Evolutionary conservation across 2,888 invertebrate genomes (phyloP).

Genomic region (Rhagium mordax): DNA sequence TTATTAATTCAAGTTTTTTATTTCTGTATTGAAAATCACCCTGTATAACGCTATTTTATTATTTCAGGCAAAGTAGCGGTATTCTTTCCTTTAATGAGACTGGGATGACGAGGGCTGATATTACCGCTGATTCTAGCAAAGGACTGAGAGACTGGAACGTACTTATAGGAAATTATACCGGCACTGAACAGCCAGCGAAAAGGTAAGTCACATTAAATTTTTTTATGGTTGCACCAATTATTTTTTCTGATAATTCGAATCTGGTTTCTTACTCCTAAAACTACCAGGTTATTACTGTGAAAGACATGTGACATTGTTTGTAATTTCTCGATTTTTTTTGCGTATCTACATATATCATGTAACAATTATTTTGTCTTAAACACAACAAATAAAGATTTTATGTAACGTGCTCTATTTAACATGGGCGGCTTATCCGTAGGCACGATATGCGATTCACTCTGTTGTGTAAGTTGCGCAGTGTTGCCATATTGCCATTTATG

Average conservation of each 20-base stretch:
- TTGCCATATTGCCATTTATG: constrained; percentile 10
- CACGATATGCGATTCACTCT: constrained; percentile 13
- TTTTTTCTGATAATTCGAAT: no score
- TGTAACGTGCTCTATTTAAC: constrained; percentile 29
- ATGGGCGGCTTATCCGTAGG: neutral
- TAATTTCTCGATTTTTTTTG: no score
- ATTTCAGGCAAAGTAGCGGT: constrained; percentile 65
- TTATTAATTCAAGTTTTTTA: no score
- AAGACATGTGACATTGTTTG: no score
- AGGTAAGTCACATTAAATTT: constrained; percentile 46
- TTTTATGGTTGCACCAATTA: no score
- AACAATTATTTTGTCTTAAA: constrained; percentile 17
- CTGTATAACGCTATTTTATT: no score
- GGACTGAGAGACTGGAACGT: constrained; percentile 50
- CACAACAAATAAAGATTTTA: constrained; percentile 20
- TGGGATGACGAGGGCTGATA: constrained; percentile 36
- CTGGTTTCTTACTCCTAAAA: no score
- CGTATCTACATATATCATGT: neutral
- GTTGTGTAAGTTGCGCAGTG: constrained; percentile 13
- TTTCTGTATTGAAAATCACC: no score
- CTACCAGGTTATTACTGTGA: no score
- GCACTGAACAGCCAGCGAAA: constrained; percentile 44
- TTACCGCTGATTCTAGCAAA: constrained; percentile 31
- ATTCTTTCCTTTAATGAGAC: constrained; percentile 74
- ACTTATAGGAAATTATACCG: constrained; percentile 41